These are phyloP conservation scores for Hydroisotoma schaefferi DNA, from an alignment of 2,888 invertebrate genomes.

Conservation along the genomic window DNA sequence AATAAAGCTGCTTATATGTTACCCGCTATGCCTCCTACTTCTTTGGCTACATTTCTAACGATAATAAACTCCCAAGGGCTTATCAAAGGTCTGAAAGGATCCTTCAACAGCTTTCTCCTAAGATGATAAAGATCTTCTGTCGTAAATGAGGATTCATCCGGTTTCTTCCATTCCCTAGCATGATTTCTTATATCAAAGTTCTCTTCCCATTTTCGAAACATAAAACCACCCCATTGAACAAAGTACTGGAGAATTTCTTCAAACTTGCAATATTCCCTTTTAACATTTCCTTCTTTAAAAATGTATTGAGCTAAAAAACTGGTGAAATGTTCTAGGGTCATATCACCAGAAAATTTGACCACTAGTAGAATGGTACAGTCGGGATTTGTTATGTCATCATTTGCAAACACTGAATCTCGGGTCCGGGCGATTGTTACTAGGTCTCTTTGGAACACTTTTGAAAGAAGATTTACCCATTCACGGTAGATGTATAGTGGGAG, in stretches of 20 bases:
- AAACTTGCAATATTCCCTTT: not conserved
- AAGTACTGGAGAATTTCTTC: not conserved
- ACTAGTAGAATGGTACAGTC: not conserved
- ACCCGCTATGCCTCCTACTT: too few relatives aligned
- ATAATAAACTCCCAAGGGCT: constrained; percentile 6
- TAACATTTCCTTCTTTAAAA: not conserved
- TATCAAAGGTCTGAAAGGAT: not conserved
- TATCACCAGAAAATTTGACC: not conserved
- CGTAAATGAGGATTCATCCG: not conserved
- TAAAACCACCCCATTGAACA: constrained; percentile 3
- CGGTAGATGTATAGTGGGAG: not conserved
- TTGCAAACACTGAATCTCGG: constrained; percentile 7
- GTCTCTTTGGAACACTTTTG: not conserved
- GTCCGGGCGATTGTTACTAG: constrained; percentile 1
- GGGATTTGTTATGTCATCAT: not conserved
- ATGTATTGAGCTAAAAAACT: not conserved
- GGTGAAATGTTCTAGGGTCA: not conserved
- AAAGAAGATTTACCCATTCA: not conserved
- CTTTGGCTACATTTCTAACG: constrained; percentile 5
- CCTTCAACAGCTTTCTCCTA: not conserved
- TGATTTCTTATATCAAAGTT: constrained; percentile 6
- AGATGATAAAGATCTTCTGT: not conserved
- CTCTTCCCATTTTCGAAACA: constrained; percentile 8
- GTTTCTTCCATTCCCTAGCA: constrained; percentile 1
- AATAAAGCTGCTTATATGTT: too few relatives aligned